A percentile compares a stretch with the other conserved stretches of the same genome.
These are phyloP conservation scores for Ptilonorhynchus violaceus DNA, from an alignment of 2,113 vertebrate genomes.

Conservation along the genomic window DNA sequence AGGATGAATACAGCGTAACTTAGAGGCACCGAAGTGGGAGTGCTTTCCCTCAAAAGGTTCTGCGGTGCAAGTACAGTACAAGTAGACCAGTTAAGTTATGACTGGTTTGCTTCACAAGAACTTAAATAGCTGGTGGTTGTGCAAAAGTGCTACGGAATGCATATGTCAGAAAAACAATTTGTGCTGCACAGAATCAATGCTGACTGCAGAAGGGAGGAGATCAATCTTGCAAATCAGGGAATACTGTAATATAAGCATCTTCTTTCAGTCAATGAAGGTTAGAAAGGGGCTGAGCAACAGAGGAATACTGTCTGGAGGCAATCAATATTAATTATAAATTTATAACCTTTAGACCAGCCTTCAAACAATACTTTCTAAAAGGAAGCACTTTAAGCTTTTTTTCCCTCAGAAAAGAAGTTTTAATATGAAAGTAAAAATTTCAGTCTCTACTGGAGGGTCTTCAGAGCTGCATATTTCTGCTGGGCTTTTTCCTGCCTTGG, in stretches of 20 bases:
- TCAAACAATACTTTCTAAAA: constrained; percentile 48
- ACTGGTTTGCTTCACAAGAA: background rate
- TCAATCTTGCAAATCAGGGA: constrained; percentile 71
- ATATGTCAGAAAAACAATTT: constrained; percentile 49
- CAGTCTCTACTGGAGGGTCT: background rate
- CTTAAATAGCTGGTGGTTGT: background rate
- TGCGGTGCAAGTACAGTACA: background rate
- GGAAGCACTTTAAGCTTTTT: background rate
- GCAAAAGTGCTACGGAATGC: constrained; percentile 7
- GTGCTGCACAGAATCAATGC: constrained; percentile 55
- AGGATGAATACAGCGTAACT: background rate
- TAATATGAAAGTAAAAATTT: background rate
- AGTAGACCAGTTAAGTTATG: background rate
- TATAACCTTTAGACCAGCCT: constrained; percentile 81
- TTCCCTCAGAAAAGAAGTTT: background rate
- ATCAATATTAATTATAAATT: constrained; percentile 93
- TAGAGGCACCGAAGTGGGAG: background rate
- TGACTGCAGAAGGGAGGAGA: background rate
- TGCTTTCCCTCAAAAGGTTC: background rate
- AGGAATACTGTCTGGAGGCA: constrained; percentile 72
- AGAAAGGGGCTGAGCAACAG: constrained; percentile 71
- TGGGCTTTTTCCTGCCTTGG: background rate
- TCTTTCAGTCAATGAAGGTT: constrained; percentile 77
- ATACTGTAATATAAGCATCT: constrained; percentile 61
- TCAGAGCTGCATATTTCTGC: background rate